A percentile compares a stretch with the other conserved stretches of the same genome.
These are phyloP conservation scores for Neodon shergylaensis DNA, from an alignment of 2,113 vertebrate genomes.

Conservation along the genomic window DNA sequence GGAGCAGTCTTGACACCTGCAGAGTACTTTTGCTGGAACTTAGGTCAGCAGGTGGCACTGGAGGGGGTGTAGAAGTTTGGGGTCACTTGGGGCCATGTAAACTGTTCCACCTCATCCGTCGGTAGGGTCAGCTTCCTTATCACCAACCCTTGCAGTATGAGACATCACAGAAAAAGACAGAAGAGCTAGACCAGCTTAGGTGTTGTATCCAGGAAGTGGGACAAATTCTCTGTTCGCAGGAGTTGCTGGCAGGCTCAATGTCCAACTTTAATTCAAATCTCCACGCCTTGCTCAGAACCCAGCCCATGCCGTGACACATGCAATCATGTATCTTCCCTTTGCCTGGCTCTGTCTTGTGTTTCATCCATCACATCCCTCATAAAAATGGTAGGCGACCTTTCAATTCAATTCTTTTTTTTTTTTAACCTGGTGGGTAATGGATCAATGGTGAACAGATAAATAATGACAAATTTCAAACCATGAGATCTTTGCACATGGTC, in stretches of 20 bases:
- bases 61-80: not conserved
- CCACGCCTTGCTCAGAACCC: not conserved
- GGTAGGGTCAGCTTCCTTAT: not conserved
- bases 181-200: not conserved
- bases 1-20: not conserved
- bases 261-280: not conserved
- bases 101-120: accelerated
- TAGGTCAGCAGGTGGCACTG: accelerated
- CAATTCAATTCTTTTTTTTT: not conserved
- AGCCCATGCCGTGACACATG: not conserved
- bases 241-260: not conserved
- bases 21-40: not conserved
- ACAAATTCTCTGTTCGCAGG: accelerated
- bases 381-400: not conserved
- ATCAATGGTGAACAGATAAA: not conserved
- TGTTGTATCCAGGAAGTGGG: no score
- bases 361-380: not conserved
- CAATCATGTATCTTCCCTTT: not conserved
- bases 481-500: accelerated
- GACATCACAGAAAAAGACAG: not conserved
- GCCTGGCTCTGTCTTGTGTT: not conserved
- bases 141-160: not conserved
- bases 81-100: accelerated
- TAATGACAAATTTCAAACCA: accelerated
- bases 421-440: no score